Evolutionary conservation across 2,888 invertebrate genomes (phyloP).

Genomic region (Eugnorisma glareosa): DNA sequence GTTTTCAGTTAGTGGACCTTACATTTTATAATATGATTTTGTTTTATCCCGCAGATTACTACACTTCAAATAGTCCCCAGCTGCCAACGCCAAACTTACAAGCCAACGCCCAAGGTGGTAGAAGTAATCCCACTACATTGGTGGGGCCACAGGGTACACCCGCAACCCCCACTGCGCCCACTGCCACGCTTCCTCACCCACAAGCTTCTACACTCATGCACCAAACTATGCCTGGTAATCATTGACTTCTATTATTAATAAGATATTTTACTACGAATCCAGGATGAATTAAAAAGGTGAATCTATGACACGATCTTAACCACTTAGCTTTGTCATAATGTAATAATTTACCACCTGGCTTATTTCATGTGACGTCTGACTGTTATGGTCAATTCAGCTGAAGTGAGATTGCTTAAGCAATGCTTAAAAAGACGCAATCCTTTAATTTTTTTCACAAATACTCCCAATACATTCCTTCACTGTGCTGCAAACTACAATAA

Average conservation of each 20-base stretch:
- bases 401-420: slow-evolving; percentile 2
- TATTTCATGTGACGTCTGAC: slow-evolving; percentile 32
- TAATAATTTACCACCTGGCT: slow-evolving; percentile 35
- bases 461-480: slow-evolving; percentile 21
- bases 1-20: background rate
- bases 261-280: slow-evolving; percentile 24
- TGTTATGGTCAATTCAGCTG: background rate
- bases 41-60: slow-evolving; percentile 78
- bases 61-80: slow-evolving; percentile 82
- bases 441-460: background rate
- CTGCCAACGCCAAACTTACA: slow-evolving; percentile 84
- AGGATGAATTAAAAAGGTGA: slow-evolving; percentile 7
- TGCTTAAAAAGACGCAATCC: background rate
- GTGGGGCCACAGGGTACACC: slow-evolving; percentile 81
- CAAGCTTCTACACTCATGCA: slow-evolving; percentile 83
- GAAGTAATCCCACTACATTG: slow-evolving; percentile 76
- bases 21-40: slow-evolving; percentile 21
- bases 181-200: slow-evolving; percentile 79
- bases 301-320: slow-evolving; percentile 25
- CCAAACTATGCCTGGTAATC: slow-evolving; percentile 82
- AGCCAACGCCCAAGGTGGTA: slow-evolving; percentile 74
- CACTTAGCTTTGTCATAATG: slow-evolving; percentile 35
- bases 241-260: slow-evolving; percentile 58
- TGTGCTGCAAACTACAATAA: slow-evolving; percentile 23
- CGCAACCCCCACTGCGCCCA: slow-evolving; percentile 78